Base-by-base conservation (phyloP, 1,140 invertebrate genomes). In the Neuroterus valhalla region DNA sequence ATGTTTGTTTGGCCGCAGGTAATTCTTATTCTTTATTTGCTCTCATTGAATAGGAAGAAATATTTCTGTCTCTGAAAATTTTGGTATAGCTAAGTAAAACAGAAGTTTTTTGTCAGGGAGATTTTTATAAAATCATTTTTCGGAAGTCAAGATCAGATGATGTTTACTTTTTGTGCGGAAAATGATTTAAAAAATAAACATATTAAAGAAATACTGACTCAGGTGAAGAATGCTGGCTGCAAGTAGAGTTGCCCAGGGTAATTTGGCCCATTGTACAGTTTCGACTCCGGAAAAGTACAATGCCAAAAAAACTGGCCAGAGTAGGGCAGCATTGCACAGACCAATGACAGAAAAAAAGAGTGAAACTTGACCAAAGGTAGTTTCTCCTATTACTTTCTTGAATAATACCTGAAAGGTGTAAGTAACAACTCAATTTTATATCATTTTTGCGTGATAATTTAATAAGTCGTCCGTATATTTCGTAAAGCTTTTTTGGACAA, bases 331-430 rank as follows among this genome's bases (percentile, higher is more conserved):
- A 87, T 96, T 97, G 76, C 96, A 92, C 66, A 97, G 90, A 23
- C 96, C 96, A 82, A 98, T 93, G 3, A 96, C 91, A 0, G 96
- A 95, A 88, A 97, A 97, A 86, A 97, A 97, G 68, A 98, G 88
- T 3, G 96, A 95, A 72, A 96, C 94, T 90, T 97, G 96, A 14
- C 96, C 96, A 74, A 95, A 94, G 52, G 93, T 96, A 50, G 96
- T 95, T 81, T 97, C 96, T n/a, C 96, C 96, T 87, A 98, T 94
- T 68, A 97, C 94, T 91, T 97, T 96, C 84, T 96, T 95, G 88
- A 97, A 97, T 76, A 97, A 91, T 69, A 97, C 96, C 95, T 96
- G 0, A 66, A 67, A 31, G 2, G 44, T 46, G 1, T 19, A 44
- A 14, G 19, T 31, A 43, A 8, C 26, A 48, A 50, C 6, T 66